A percentile compares a stretch with the other conserved stretches of the same genome.
Conservation (phyloP, 2,113 vertebrate genomes). For the Echinops telfairi region DNA sequence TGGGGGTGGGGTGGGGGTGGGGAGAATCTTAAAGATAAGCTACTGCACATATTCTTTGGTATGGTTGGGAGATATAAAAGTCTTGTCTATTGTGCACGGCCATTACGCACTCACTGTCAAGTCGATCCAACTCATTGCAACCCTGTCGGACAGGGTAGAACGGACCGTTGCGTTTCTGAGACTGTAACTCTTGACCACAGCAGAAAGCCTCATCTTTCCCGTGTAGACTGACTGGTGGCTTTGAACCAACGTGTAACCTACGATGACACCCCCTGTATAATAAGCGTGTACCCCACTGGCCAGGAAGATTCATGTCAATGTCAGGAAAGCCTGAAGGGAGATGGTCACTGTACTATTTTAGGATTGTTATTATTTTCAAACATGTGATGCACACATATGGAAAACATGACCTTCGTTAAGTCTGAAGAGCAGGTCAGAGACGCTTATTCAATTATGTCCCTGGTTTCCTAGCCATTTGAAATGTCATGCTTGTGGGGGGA, state of each 20-base stretch:
- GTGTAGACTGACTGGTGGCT: too few relatives aligned
- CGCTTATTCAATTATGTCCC: conserved; percentile 13
- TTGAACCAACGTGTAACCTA: too few relatives aligned
- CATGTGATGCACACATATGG: conserved; percentile 7
- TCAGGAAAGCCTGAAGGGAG: neutral
- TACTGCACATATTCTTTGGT: neutral
- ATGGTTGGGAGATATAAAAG: conserved; percentile 13
- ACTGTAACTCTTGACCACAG: too few relatives aligned
- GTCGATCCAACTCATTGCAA: too few relatives aligned
- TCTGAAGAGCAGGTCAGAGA: neutral
- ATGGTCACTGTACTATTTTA: neutral
- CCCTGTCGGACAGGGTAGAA: too few relatives aligned
- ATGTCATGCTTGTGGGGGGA: too few relatives aligned
- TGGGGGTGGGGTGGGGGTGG: too few relatives aligned
- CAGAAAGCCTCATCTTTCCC: too few relatives aligned
- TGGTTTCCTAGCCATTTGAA: too few relatives aligned
- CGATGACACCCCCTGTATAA: neutral
- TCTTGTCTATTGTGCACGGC: neutral
- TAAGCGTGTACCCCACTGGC: neutral
- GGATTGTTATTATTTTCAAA: conserved; percentile 38
- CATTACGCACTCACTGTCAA: too few relatives aligned
- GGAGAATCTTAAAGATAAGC: neutral
- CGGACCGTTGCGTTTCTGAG: neutral
- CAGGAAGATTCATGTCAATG: neutral
- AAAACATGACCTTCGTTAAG: neutral